A percentile compares a stretch with the other conserved stretches of the same genome.
phyloP scores from a whole-genome alignment of 2,113 vertebrate species.

The Rhinolophus ferrumequinum region DNA sequence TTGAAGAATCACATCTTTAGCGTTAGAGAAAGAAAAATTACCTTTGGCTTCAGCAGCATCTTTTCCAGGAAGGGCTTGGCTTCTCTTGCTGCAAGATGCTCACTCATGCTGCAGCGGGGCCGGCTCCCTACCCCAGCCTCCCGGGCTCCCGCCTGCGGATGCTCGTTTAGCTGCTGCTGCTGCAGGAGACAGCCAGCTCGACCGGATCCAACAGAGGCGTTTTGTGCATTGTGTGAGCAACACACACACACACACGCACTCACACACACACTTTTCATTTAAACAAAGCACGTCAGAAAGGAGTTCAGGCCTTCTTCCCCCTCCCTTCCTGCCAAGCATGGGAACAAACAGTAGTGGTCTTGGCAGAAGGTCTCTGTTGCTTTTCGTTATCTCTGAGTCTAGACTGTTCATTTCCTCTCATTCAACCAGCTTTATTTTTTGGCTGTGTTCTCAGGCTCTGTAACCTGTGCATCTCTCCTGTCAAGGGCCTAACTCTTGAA shows the following conservation, averaged over 20 bases:
- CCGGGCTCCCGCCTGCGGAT: fast-evolving
- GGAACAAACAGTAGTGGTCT: background rate
- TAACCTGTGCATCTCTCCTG: background rate
- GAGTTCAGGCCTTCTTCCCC: background rate
- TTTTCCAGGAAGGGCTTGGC: background rate
- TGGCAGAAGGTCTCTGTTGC: background rate
- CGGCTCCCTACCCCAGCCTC: fast-evolving
- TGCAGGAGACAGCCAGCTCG: background rate
- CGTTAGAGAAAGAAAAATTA: background rate
- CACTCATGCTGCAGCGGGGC: background rate
- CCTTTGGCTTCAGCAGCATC: background rate
- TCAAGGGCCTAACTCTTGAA: background rate
- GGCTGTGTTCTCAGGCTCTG: background rate
- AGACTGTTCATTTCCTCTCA: conserved; percentile 39
- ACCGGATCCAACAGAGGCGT: fast-evolving
- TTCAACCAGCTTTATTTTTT: conserved; percentile 12
- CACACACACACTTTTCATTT: background rate
- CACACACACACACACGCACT: background rate
- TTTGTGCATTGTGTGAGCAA: background rate
- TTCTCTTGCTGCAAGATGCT: background rate
- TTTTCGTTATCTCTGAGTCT: conserved; percentile 30
- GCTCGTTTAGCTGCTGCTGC: fast-evolving
- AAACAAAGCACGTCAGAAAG: background rate
- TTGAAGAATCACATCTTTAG: background rate
- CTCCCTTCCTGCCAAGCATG: conserved; percentile 27